A percentile compares a stretch with the other conserved stretches of the same genome.
phyloP scores from a whole-genome alignment of 1,140 invertebrate genomes.

The Scaptomyza graminum region DNA sequence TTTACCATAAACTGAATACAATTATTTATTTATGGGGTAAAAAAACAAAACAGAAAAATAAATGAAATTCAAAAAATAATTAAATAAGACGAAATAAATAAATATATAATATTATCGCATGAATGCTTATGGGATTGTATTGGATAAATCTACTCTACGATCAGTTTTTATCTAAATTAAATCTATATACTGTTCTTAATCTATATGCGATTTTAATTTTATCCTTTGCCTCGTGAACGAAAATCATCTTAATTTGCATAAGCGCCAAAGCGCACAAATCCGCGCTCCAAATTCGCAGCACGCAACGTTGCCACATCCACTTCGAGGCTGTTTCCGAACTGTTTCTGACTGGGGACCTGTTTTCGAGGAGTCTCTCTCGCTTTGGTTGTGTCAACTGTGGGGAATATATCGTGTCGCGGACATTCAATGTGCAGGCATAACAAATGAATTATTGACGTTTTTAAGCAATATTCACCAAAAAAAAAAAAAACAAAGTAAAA shows the following conservation, averaged over 20 bases:
- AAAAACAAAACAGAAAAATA: too few relatives aligned
- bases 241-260: slow-evolving; percentile 75
- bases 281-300: slow-evolving; percentile 72
- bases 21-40: too few relatives aligned
- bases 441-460: slow-evolving; percentile 84
- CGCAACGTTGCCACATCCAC: slow-evolving; percentile 32
- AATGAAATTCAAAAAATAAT: too few relatives aligned
- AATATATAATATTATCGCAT: too few relatives aligned
- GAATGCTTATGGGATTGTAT: too few relatives aligned
- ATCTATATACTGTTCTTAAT: neutral
- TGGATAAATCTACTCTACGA: too few relatives aligned
- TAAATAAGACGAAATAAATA: too few relatives aligned
- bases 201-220: neutral
- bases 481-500: neutral
- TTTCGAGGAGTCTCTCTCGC: slow-evolving; percentile 3
- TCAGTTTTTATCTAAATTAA: too few relatives aligned
- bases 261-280: slow-evolving; percentile 61
- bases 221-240: slow-evolving; percentile 19
- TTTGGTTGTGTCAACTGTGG: neutral
- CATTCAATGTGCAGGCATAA: slow-evolving; percentile 84
- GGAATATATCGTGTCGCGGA: slow-evolving; percentile 67
- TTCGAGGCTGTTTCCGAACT: neutral
- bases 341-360: slow-evolving; percentile 1
- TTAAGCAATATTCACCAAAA: slow-evolving; percentile 82
- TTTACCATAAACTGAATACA: neutral